Evolutionary conservation across 2,113 vertebrate species (phyloP).

Genomic region (Festucalex cinctus): DNA sequence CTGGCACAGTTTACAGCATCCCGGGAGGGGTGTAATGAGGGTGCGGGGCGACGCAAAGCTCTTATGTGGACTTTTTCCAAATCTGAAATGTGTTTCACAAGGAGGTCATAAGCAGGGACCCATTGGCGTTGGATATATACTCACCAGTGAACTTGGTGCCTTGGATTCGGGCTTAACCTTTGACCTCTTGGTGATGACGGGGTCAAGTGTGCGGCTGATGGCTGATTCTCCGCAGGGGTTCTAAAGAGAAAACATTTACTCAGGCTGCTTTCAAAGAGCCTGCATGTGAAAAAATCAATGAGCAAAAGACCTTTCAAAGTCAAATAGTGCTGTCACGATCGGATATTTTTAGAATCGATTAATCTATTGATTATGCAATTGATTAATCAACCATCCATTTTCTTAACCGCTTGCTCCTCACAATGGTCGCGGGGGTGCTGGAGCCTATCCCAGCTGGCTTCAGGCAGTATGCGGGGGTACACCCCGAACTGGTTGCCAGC

Average conservation of each 20-base stretch:
- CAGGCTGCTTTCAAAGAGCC: no score
- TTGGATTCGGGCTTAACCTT: constrained; percentile 88
- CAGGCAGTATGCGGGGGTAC: no score
- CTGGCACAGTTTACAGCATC: constrained; percentile 76
- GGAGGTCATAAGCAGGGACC: constrained; percentile 35
- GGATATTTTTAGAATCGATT: no score
- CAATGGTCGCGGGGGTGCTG: no score
- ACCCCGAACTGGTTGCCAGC: no score
- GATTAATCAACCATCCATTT: no score
- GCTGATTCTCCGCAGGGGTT: constrained; percentile 81
- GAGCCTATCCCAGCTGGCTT: no score
- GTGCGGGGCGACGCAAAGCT: constrained; percentile 45
- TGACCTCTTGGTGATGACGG: constrained; percentile 85
- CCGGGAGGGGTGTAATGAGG: constrained; percentile 16
- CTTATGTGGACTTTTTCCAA: constrained; percentile 58
- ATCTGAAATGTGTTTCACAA: constrained; percentile 28
- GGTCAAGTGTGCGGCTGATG: constrained; percentile 87
- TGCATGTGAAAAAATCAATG: no score
- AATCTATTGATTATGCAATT: no score
- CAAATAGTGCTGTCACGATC: no score
- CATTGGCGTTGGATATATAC: background rate
- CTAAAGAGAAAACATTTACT: constrained; percentile 58
- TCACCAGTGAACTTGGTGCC: constrained; percentile 39
- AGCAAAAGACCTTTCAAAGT: no score
- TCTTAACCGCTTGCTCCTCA: no score